phyloP scores from a whole-genome alignment of 2,113 vertebrate genomes.

The Siphamia tubifer region DNA sequence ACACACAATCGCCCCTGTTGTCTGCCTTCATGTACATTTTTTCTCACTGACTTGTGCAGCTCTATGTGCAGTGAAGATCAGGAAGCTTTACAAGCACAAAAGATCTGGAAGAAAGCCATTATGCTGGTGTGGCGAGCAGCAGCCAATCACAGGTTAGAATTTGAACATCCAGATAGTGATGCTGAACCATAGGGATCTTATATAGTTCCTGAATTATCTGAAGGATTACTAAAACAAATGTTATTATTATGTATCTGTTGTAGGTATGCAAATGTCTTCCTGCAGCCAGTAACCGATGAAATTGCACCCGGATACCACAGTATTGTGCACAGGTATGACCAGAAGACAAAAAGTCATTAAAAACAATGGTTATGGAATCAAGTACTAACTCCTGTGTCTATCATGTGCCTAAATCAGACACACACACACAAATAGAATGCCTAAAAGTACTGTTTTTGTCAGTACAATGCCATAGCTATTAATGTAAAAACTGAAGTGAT shows the following conservation, averaged over 20 bases:
- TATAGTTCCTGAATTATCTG: not conserved
- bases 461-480: too few relatives aligned
- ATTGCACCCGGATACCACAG: constrained; percentile 97
- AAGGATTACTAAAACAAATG: not conserved
- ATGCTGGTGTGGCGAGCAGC: constrained; percentile 98
- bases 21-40: not conserved
- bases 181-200: not conserved
- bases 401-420: too few relatives aligned
- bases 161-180: not conserved
- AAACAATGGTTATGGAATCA: too few relatives aligned
- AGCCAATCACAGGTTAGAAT: constrained; percentile 91
- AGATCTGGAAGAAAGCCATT: constrained; percentile 98
- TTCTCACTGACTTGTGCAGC: constrained; percentile 63
- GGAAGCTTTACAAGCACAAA: constrained; percentile 96
- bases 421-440: too few relatives aligned
- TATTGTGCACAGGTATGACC: constrained; percentile 92
- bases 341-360: too few relatives aligned
- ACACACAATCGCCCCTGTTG: too few relatives aligned
- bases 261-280: constrained; percentile 97
- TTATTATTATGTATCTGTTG: constrained; percentile 24
- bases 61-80: constrained; percentile 96
- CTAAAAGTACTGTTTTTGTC: too few relatives aligned
- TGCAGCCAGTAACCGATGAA: constrained; percentile 96
- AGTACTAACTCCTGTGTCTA: too few relatives aligned
- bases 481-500: too few relatives aligned